Base-by-base conservation (phyloP, 2,888 invertebrate genomes). In the Trissolcus brochymenae region DNA sequence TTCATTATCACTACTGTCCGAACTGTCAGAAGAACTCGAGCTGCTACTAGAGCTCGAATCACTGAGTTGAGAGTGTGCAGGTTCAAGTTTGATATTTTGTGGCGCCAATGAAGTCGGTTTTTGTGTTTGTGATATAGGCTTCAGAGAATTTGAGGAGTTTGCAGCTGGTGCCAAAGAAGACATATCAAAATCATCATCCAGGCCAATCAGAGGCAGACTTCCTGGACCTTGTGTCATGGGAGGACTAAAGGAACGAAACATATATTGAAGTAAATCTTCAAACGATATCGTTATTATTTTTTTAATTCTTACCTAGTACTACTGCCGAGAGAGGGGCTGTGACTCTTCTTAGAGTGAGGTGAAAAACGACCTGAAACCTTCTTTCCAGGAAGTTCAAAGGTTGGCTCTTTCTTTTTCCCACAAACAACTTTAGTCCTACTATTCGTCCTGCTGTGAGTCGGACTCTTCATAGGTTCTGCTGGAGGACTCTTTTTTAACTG, bases 121-220 rank as follows among this genome's bases (percentile, higher is more conserved):
- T 19, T n/a, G 67, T 35, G 35, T 6, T 35, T 35, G 35, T 6
- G 35, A 9, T 9, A 1, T 7, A 35, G 35, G 35, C 9, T 35
- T 35, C 7, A 35, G 1, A 9, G 35, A 35, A 11, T 35, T 35
- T 11, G 35, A 11, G 6, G 7, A 40, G 40, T 76, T 61, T 21
- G 40, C 29, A 41, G 74, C 29, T 40, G 61, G 67, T 2, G 57
- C 21, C 13, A 67, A 14, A 1, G 62, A 83, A 51, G 77, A 35
- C 13, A 81, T 81, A 78, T 82, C 87, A 68, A 84, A 88, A 68
- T 89, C 88, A 73, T 88, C 94, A 85, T 94, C 94, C 74, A 93
- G 89, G 53, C 94, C 93, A 80, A 59, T 82, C 81, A 92, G 92
- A 79, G 91, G 92, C 19, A 59, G 46, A 14, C 59, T 59, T 46